Evolutionary conservation across 2,113 vertebrate species (phyloP), one percentile per base, ranked within the genome.

Genomic region (Carassius carassius): DNA sequence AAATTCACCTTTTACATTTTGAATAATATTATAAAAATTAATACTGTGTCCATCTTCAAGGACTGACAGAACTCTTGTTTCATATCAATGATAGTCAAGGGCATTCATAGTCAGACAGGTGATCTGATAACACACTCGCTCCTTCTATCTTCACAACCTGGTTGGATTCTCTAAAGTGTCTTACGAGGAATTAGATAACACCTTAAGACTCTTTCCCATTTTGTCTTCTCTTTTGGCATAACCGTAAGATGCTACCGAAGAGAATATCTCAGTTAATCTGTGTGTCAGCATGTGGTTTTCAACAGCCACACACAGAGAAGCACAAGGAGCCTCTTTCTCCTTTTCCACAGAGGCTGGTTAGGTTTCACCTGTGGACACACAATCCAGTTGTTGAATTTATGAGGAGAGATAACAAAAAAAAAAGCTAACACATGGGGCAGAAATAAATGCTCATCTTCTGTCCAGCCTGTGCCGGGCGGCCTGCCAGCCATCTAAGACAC

Each of bases 341-440:
- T 10, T 88, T 82, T 84, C 84, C 83, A 86, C 49, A 73, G 85
- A 56, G 84, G 82, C 79, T 90, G 86, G 89, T 91, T 93, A 78
- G 86, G 93, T 95, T 94, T 92, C 93, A 94, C 93, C 91, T 93
- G 92, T 91, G 86, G 89, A 93, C 90, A 91, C 73, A 92, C 88
- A 93, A 94, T 91, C 90, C 76, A 69, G 90, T 84, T 90, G 93
- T 94, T 95, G 93, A 94, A 88, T 90, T 92, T 88, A 91, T 41
- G 89, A 91, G 44, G 29, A 16, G 23, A 72, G 62, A 69, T 25
- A 21, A 44, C 37, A 41, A 44, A 63, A 80, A 63, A 80, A 51
- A 81, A 81, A 76, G 2, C 16, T 23, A 85, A 11, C 77, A 85
- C 84, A 56, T 58, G 82, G 76, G 80, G 49, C 51, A 70, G 60